Base-by-base conservation (phyloP, 2,113 vertebrate species). In the Xenopus tropicalis region DNA sequence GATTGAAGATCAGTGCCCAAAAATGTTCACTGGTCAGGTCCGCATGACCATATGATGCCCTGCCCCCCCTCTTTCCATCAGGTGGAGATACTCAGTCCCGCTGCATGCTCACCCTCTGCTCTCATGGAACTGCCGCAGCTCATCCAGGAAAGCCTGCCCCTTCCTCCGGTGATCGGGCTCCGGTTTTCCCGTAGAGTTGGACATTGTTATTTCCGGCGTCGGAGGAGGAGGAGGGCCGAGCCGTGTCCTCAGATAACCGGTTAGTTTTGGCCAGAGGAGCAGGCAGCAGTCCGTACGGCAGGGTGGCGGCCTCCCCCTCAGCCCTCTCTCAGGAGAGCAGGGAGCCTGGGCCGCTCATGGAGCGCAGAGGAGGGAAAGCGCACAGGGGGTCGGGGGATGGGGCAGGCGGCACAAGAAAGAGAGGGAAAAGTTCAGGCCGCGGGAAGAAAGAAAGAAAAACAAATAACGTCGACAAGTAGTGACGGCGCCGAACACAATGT, bases 101-200 rank as follows among this genome's bases (percentile, higher is more conserved):
- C 23, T 69, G 24, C 56, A 68, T 74, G 64, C 72, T 75, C 91
- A 98, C 97, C 97, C 97, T 95, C 96, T 91, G 95, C 95, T 96
- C 91, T 96, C 96, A 94, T 99, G 97, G 90, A 99, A 98, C 93
- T 99, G 97, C 95, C 96, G 96, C 96, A 99, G 97, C 95, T 98
- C 97, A 91, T 98, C 96, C 95, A 99, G 94, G 92, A 98, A 99
- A 92, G 96, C 96, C 89, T 95, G 95, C 92, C 96, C 95, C 91
- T 98, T 99, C 91, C 97, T 98, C 86, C 95, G 95, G 89, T 97
- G 95, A 88, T 96, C 96, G 88, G 93, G 93, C 88, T 94, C 91
- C 89, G 93, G 94, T 94, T 98, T 99, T 87, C 94, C 96, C 91
- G 95, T 95, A 93, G 96, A 95, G 92, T 95, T 97, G 89, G 96